Percentiles rank a stretch among this genome's conserved stretches.
These are phyloP conservation scores for Otis tarda DNA, from an alignment of 2,113 vertebrate species.

Conservation along the genomic window DNA sequence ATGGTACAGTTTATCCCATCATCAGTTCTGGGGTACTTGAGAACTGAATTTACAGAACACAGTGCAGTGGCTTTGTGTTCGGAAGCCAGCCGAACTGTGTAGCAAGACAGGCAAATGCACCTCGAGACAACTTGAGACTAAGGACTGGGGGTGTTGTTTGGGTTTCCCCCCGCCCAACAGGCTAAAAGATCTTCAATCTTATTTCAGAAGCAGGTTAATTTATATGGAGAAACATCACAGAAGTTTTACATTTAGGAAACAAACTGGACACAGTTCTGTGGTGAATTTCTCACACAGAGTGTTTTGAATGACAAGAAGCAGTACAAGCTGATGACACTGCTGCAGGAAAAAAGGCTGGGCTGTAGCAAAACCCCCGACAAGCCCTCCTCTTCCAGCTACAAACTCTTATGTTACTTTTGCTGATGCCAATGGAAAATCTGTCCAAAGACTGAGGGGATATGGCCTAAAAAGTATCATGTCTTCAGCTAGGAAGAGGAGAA, in stretches of 20 bases:
- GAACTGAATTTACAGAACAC: background rate
- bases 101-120: background rate
- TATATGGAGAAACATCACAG: background rate
- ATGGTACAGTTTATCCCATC: background rate
- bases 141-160: background rate
- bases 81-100: background rate
- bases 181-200: background rate
- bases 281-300: rapidly evolving
- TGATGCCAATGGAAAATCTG: background rate
- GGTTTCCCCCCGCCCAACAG: background rate
- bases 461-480: background rate
- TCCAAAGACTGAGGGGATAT: background rate
- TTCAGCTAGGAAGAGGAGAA: background rate
- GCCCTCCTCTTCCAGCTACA: background rate
- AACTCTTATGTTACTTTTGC: background rate
- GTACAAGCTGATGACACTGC: background rate
- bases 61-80: background rate
- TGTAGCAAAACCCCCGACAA: background rate
- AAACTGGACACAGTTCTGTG: background rate
- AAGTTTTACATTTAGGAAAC: background rate
- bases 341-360: background rate
- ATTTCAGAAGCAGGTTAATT: background rate
- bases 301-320: background rate
- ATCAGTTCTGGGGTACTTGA: background rate
- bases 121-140: background rate